Conservation (phyloP, 2,113 vertebrate species). For the Uropsilus gracilis region DNA sequence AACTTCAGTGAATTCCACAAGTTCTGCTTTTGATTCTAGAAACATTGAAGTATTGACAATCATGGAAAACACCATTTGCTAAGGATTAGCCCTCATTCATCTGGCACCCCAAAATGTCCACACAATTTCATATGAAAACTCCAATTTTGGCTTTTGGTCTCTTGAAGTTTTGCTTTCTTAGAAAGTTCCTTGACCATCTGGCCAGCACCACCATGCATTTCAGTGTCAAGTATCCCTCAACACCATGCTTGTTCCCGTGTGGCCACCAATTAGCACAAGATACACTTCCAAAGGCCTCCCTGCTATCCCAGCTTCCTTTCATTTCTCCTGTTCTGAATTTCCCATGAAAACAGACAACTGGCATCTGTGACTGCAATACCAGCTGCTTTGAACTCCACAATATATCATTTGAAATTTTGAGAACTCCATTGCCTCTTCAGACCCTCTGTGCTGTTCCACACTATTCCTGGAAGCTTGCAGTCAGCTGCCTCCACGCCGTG, state of each 20-base stretch:
- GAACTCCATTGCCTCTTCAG: not conserved
- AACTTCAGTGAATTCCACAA: not conserved
- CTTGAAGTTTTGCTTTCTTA: not conserved
- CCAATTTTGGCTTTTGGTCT: not conserved
- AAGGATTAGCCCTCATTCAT: too few species aligned
- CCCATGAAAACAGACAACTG: not conserved
- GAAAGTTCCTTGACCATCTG: not conserved
- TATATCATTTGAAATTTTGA: not conserved
- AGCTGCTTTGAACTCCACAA: not conserved
- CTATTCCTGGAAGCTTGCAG: not conserved
- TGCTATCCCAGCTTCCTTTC: not conserved
- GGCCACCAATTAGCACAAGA: rapidly evolving
- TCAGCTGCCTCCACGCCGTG: rapidly evolving
- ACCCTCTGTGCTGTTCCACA: not conserved
- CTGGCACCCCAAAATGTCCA: not conserved
- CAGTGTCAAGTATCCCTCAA: not conserved
- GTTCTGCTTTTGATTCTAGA: not conserved
- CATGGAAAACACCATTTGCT: not conserved
- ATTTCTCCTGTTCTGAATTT: not conserved
- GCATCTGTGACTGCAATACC: not conserved
- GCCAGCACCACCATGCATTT: not conserved
- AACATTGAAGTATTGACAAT: not conserved
- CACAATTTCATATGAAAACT: not conserved
- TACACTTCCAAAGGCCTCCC: too few species aligned
- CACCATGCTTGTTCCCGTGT: not conserved